A percentile compares a stretch with the other conserved stretches of the same genome.
phyloP scores from a whole-genome alignment of 2,888 invertebrate genomes.

The Yponomeuta evonymella region DNA sequence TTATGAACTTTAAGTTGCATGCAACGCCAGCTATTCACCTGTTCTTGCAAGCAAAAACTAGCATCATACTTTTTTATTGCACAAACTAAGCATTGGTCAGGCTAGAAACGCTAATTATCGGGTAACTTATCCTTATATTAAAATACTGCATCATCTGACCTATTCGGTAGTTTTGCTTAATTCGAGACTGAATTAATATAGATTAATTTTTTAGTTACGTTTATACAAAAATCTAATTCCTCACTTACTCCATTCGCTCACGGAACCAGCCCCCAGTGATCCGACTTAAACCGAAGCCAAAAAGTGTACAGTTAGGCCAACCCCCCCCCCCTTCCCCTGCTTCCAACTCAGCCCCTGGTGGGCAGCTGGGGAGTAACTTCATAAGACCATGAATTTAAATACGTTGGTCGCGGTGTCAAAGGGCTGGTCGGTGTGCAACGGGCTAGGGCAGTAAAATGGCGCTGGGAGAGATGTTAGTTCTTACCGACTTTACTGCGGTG shows the following conservation, averaged over 20 bases:
- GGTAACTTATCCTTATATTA: too few species aligned
- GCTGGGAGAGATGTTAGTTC: neutral
- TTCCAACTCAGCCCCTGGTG: slow-evolving; percentile 19
- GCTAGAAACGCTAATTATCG: too few species aligned
- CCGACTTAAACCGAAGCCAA: slow-evolving; percentile 71
- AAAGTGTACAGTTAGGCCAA: slow-evolving; percentile 73
- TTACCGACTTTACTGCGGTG: too few species aligned
- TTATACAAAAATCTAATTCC: neutral
- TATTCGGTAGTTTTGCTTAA: too few species aligned
- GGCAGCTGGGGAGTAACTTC: slow-evolving; percentile 47
- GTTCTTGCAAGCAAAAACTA: too few species aligned
- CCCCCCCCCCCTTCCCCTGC: slow-evolving; percentile 22
- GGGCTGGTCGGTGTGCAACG: slow-evolving; percentile 55
- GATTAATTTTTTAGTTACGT: too few species aligned
- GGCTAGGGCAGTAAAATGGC: slow-evolving; percentile 34
- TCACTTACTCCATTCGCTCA: slow-evolving; percentile 30
- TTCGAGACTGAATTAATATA: too few species aligned
- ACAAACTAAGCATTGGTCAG: too few species aligned
- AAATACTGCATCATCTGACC: too few species aligned
- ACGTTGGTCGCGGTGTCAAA: slow-evolving; percentile 70
- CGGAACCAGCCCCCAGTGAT: slow-evolving; percentile 52
- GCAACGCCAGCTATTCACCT: too few species aligned
- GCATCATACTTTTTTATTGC: too few species aligned
- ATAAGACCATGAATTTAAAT: slow-evolving; percentile 77
- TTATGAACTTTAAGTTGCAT: too few species aligned